Base-by-base conservation (phyloP, 2,113 vertebrate genomes). In the Micromys minutus region DNA sequence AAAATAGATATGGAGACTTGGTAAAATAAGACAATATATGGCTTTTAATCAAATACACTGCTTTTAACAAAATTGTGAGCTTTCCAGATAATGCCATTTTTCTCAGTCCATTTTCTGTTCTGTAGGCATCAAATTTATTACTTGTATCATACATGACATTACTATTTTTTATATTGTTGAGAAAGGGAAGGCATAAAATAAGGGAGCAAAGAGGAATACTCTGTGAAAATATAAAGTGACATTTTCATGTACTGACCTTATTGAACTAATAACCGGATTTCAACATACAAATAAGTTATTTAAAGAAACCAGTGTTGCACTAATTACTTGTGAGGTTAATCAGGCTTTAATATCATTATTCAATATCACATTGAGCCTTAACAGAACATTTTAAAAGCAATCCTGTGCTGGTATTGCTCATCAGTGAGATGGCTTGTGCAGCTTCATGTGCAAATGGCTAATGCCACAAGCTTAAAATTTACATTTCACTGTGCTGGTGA, bases 201-300 rank as follows among this genome's bases (percentile, higher is more conserved):
- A 5, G 3, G 11, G 12, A 57, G 2, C 2, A 80, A 16, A 39
- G 22, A 3, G 0, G 36, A 81, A 1, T 39, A 12, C 57, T n/a
- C 6, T 57, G 2, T 57, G 21, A 55, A 81, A 57, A 57, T 39
- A 59, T 4, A 59, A 59, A 59, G 12, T 59, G n/a, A 81, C 34
- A 39, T 81, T 83, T 83, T 55, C 34, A 83, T 61, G 39, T 83
- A 42, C 15, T 17, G 8, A 17, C n/a, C 15, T 83, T 26, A 8
- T 59, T 59, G 24, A 39, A 61, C 39, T 15, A 83, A 61, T 81
- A 81, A 59, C 52, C 57, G 11, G 22, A 81, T 61, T 61, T 61
- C n/a, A 61, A 42, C 22, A 61, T 17, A 16, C 10, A 80, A 39
- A 26, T 39, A 39, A 39, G 36, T 59, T 81, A 59, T 26, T 81